Conservation (phyloP, 2,797 vertebrate genomes). For the Sebastes wilsoni region DNA sequence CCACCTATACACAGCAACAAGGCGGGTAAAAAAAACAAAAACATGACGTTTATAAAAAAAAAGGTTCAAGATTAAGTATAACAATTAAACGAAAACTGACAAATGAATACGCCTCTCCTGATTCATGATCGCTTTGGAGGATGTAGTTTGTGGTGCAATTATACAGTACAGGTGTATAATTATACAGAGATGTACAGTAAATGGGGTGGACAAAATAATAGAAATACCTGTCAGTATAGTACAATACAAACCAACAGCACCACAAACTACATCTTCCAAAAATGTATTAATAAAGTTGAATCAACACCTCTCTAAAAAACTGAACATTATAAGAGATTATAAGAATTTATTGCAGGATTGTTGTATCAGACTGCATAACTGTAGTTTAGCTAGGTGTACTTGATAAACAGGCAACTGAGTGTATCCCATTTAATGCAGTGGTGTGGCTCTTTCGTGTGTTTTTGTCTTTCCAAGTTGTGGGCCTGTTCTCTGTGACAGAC, state of each 20-base stretch:
- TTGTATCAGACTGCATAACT: neutral
- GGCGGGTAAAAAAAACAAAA: neutral
- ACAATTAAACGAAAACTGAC: neutral
- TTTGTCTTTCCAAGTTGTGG: neutral
- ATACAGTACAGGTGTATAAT: too few relatives aligned
- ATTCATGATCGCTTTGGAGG: fast-evolving
- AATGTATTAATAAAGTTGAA: neutral
- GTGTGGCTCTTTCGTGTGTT: neutral
- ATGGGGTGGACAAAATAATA: too few relatives aligned
- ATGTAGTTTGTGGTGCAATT: too few relatives aligned
- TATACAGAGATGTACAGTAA: too few relatives aligned
- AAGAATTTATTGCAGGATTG: neutral
- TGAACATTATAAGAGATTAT: neutral
- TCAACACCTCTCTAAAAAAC: neutral
- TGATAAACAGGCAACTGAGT: too few relatives aligned
- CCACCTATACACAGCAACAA: conserved; percentile 83
- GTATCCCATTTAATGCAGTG: too few relatives aligned
- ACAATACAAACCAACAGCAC: too few relatives aligned
- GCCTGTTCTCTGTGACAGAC: neutral
- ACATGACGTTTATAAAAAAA: neutral
- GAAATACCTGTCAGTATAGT: too few relatives aligned
- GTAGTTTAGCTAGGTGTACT: neutral
- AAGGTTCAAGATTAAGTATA: neutral
- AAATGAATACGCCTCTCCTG: neutral
- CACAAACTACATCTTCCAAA: too few relatives aligned